Conservation (phyloP, 2,113 vertebrate species). For the Reinhardtius hippoglossoides region DNA sequence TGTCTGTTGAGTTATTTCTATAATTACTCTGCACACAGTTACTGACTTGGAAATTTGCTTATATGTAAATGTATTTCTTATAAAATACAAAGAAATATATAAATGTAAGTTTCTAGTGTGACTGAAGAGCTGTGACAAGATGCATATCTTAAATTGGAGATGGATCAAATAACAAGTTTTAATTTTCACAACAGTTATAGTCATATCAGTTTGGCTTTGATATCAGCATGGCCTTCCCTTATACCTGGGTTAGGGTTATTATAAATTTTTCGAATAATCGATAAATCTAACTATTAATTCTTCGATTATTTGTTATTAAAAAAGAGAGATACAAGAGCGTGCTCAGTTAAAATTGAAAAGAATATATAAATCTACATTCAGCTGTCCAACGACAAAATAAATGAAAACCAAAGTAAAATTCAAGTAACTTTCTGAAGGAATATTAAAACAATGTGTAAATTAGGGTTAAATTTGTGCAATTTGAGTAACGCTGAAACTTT, state of each 20-base stretch:
- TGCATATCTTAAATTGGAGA: neutral
- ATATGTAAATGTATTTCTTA: neutral
- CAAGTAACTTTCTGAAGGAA: too few species aligned
- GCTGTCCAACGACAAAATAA: too few species aligned
- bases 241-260: neutral
- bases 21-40: conserved; percentile 28
- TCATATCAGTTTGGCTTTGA: neutral
- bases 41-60: conserved; percentile 5
- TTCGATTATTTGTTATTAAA: too few species aligned
- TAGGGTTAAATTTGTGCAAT: too few species aligned
- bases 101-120: neutral
- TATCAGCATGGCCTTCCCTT: neutral
- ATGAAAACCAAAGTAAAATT: too few species aligned
- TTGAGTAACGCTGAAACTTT: too few species aligned
- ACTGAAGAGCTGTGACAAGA: neutral
- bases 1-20: conserved; percentile 6
- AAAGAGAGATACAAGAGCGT: too few species aligned
- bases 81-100: neutral
- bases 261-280: too few species aligned
- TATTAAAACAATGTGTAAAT: too few species aligned
- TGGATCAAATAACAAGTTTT: neutral
- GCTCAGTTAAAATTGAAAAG: too few species aligned
- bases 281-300: too few species aligned
- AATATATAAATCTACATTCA: too few species aligned
- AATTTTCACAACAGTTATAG: neutral